Evolutionary conservation across 2,797 vertebrate genomes (phyloP).

Genomic region (Echeneis naucrates): DNA sequence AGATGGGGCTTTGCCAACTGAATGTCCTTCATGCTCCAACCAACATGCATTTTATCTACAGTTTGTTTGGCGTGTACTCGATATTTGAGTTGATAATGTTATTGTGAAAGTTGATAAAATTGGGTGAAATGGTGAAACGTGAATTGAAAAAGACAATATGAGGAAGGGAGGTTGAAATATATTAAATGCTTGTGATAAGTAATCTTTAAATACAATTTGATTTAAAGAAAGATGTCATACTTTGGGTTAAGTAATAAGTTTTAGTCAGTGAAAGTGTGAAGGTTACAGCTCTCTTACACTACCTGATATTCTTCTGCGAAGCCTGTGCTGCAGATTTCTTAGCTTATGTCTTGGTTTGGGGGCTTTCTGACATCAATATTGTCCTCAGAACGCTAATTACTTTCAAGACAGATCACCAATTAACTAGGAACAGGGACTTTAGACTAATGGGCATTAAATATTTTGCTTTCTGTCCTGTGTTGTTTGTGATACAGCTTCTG

Average conservation of each 20-base stretch:
- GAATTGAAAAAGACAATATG: neutral
- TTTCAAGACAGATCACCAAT: neutral
- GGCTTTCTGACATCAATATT: neutral
- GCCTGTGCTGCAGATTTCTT: neutral
- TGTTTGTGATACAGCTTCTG: neutral
- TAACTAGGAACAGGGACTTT: neutral
- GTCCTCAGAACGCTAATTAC: neutral
- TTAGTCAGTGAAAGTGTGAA: neutral
- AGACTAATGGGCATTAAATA: neutral
- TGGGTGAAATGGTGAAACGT: neutral
- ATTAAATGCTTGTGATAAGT: too few species aligned
- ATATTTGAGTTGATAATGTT: neutral
- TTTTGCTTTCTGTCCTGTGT: neutral
- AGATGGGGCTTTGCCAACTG: neutral
- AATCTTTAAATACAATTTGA: too few species aligned
- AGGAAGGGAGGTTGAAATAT: neutral
- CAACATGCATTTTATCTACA: neutral
- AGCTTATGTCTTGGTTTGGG: neutral
- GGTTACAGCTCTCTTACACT: neutral
- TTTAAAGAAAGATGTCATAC: too few species aligned
- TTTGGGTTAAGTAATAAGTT: too few species aligned
- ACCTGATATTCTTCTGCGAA: neutral
- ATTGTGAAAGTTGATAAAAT: neutral
- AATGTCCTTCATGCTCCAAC: fast-evolving
- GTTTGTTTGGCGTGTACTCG: neutral